Evolutionary conservation across 2,888 invertebrate species (phyloP).

Genomic region (Trachelus tabidus): DNA sequence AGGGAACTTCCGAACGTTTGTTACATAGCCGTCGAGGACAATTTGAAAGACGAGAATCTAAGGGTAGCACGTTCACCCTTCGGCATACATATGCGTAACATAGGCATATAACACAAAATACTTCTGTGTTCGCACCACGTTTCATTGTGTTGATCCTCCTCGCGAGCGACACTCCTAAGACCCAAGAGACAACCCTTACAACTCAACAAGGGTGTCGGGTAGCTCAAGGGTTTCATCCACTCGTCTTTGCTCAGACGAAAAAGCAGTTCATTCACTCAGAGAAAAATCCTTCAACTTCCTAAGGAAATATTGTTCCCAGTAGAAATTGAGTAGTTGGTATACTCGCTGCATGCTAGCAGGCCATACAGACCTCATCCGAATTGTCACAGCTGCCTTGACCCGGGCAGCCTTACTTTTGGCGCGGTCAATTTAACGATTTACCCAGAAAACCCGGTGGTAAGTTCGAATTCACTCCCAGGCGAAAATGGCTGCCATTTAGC

Average conservation of each 20-base stretch:
- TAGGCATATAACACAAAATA: background rate
- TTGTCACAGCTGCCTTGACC: constrained; percentile 43
- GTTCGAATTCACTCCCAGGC: background rate
- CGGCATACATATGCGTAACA: background rate
- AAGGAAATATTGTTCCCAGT: background rate
- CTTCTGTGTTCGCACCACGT: constrained; percentile 12
- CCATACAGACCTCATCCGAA: constrained; percentile 8
- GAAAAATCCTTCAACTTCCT: background rate
- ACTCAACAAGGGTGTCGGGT: constrained; percentile 51
- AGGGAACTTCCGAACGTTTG: constrained; percentile 14
- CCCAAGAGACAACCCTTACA: constrained; percentile 33
- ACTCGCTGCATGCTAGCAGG: background rate
- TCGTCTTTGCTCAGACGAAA: background rate
- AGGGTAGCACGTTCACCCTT: background rate
- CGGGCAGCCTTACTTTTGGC: constrained; percentile 17
- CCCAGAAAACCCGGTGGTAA: constrained; percentile 16
- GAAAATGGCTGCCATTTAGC: constrained; percentile 5
- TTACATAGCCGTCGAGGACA: background rate
- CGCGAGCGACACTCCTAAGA: constrained; percentile 31
- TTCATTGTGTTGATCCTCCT: constrained; percentile 36
- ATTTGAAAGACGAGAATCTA: background rate
- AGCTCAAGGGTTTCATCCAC: constrained; percentile 49
- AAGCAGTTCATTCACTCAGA: background rate
- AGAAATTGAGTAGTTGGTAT: background rate
- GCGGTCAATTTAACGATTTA: constrained; percentile 44